Conservation (phyloP, 2,797 vertebrate genomes). For the Gallinago nigripennis region DNA sequence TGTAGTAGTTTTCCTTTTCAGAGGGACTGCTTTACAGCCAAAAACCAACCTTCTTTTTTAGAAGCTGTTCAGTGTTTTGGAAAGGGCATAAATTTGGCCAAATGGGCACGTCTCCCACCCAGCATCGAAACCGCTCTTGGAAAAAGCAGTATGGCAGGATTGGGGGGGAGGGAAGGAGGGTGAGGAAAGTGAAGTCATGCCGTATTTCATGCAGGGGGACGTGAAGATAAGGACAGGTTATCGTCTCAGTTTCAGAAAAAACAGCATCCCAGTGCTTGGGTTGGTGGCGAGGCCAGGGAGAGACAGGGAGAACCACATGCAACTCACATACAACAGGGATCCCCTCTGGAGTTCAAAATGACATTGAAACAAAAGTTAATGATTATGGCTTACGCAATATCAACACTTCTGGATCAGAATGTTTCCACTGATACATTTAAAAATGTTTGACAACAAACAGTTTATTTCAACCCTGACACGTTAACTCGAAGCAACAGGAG, state of each 20-base stretch:
- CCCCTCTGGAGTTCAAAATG: slow-evolving; percentile 83
- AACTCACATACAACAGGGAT: slow-evolving; percentile 89
- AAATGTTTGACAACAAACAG: neutral
- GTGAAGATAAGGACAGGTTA: neutral
- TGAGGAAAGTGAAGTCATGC: slow-evolving; percentile 71
- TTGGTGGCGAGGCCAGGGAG: neutral
- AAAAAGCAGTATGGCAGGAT: slow-evolving; percentile 30
- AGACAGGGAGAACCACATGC: slow-evolving; percentile 77
- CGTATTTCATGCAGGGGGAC: slow-evolving; percentile 59
- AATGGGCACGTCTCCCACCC: neutral
- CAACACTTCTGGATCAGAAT: neutral
- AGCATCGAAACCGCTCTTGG: neutral
- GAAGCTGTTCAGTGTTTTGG: neutral
- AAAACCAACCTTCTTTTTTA: neutral
- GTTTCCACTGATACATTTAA: neutral
- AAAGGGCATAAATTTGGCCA: neutral
- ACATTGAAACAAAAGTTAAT: slow-evolving; percentile 79
- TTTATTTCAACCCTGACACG: neutral
- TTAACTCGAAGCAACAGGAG: neutral
- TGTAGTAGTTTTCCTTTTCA: neutral
- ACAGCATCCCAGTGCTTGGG: neutral
- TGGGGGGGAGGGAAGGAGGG: neutral
- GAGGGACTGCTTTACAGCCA: neutral
- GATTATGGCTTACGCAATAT: slow-evolving; percentile 38
- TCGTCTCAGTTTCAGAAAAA: slow-evolving; percentile 10